Base-by-base conservation (phyloP, 2,888 invertebrate species). In the Altica lythri region DNA sequence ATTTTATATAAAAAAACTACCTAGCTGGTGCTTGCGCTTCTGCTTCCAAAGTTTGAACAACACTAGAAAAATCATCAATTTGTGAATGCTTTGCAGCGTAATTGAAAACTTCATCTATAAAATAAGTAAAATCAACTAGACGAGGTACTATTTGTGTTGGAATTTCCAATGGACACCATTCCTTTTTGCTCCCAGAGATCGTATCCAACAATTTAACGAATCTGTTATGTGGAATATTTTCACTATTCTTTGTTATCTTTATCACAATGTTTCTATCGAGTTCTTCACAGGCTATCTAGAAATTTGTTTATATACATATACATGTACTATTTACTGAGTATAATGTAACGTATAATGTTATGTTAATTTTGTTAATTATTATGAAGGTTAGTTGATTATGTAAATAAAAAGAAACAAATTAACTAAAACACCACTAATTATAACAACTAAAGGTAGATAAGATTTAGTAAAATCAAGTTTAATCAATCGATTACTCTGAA, bases 81-180 rank as follows among this genome's bases (percentile, higher is more conserved):
- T 16, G 1, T 3, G 6, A 22, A 14, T 43, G 2, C 17, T 43
- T 43, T n/a, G 4, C 6, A 29, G 9, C 16, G 29, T 42, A 25
- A 2, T 48, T 37, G n/a, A 65, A 61, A 13, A 78, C 76, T 64
- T 74, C 67, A 14, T 78, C 70, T 40, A 81, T 70, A 53, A 80
- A 81, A 66, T 78, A 80, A 10, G 65, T 60, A 22, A 82, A 72
- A 35, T 80, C 78, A 1, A 80, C 74, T 16, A 72, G 69, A 57
- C 76, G 75, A 25, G 80, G 77, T 9, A 65, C 58, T 6, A 65
- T 60, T 56, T 72, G 68, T 10, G 73, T 61, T 3, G 68, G 66
- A 37, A 72, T 63, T 19, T 66, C 57, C 13, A 68, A 27, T 5
- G 66, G 69, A 8, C 59, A 59, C 29, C 57, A 61, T 9, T 13